Conservation (phyloP, 2,797 vertebrate species). For the Choloepus didactylus region DNA sequence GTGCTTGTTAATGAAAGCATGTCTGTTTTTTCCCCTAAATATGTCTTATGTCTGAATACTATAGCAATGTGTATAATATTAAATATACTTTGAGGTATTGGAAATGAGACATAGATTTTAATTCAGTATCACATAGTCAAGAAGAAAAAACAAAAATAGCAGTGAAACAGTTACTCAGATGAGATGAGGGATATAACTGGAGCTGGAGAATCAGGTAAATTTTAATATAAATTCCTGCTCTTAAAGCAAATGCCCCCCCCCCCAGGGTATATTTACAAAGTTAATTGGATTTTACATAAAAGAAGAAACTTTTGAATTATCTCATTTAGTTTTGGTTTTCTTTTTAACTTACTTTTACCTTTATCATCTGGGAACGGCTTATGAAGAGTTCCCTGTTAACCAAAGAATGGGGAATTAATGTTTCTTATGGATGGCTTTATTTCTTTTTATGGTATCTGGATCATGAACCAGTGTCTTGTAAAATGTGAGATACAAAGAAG, state of each 20-base stretch:
- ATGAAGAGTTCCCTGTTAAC: constrained; percentile 16
- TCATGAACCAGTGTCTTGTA: constrained; percentile 41
- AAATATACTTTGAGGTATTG: constrained; percentile 40
- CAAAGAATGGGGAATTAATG: constrained; percentile 29
- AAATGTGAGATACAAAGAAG: neutral
- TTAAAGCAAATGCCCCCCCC: neutral
- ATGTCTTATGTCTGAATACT: neutral
- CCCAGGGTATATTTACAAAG: constrained; percentile 4
- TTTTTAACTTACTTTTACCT: neutral
- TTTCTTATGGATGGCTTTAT: constrained; percentile 65
- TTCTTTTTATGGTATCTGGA: constrained; percentile 49
- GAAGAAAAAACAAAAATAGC: constrained; percentile 11
- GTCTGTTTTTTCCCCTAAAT: neutral
- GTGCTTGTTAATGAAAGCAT: neutral
- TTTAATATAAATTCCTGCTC: neutral
- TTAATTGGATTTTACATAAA: constrained; percentile 44
- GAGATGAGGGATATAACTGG: neutral
- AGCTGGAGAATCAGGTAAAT: neutral
- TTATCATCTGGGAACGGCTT: neutral
- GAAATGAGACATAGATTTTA: neutral
- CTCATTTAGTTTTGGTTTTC: constrained; percentile 42
- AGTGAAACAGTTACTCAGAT: neutral
- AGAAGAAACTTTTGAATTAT: constrained; percentile 44
- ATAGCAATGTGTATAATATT: neutral
- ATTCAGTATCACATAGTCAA: constrained; percentile 10